Evolutionary conservation across 2,113 vertebrate species (phyloP).

Genomic region (Crypturellus undulatus): DNA sequence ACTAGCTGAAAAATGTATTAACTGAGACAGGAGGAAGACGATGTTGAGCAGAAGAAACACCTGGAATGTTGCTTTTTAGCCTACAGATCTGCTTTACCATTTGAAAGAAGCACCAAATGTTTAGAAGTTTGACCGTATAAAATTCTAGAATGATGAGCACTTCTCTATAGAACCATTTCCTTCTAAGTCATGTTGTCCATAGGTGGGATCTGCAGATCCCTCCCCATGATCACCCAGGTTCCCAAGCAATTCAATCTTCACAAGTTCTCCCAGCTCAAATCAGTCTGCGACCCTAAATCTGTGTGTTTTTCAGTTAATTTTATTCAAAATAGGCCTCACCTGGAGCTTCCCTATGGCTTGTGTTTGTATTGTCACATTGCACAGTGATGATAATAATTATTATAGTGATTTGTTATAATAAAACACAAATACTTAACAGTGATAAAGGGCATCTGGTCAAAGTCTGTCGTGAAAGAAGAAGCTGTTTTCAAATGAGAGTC

Average conservation of each 20-base stretch:
- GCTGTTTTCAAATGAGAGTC: neutral
- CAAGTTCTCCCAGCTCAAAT: neutral
- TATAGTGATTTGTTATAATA: neutral
- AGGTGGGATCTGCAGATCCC: neutral
- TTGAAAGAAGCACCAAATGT: neutral
- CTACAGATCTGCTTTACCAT: neutral
- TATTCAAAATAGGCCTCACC: neutral
- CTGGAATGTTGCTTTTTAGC: neutral
- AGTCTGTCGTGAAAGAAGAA: neutral
- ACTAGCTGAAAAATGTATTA: neutral
- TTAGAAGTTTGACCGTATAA: neutral
- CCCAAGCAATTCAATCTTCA: neutral
- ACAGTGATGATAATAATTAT: neutral
- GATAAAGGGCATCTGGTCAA: neutral
- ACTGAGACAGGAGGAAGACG: neutral
- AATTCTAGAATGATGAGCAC: neutral
- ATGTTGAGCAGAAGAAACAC: neutral
- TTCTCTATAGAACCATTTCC: neutral
- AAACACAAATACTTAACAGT: neutral
- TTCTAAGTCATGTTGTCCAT: neutral
- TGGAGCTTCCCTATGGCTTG: neutral
- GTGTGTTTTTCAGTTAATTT: neutral
- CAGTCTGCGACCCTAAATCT: neutral
- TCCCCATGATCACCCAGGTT: neutral
- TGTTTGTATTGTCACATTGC: neutral